phyloP scores from a whole-genome alignment of 2,113 vertebrate species.

The Hippocampus guttulatus region DNA sequence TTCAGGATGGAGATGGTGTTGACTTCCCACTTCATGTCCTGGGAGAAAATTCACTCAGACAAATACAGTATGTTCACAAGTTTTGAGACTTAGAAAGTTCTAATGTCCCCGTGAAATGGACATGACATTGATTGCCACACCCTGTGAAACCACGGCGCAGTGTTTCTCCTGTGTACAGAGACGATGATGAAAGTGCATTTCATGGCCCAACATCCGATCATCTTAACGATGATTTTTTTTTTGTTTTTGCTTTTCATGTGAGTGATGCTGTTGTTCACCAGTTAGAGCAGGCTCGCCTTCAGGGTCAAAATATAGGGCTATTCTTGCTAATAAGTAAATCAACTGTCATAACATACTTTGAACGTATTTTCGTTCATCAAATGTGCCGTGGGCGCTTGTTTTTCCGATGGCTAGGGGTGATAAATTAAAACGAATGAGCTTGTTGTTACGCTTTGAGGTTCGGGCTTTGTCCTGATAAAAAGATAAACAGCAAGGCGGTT shows the following conservation, averaged over 20 bases:
- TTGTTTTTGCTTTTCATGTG: not conserved
- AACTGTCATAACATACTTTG: not conserved
- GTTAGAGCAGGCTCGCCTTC: not conserved
- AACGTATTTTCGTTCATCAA: not conserved
- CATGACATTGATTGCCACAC: conserved; percentile 45
- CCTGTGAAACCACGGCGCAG: conserved; percentile 35
- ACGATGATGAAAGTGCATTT: conserved; percentile 47
- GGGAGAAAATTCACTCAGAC: not conserved
- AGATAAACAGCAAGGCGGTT: not conserved
- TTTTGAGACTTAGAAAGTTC: too few relatives aligned
- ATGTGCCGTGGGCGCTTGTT: not conserved
- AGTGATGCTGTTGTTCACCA: not conserved
- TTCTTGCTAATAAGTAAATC: not conserved
- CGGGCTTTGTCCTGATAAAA: not conserved
- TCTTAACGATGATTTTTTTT: not conserved
- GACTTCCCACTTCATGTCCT: too few relatives aligned
- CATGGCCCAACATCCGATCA: conserved; percentile 26
- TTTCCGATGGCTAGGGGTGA: not conserved
- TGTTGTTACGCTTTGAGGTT: not conserved
- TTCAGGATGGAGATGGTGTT: too few relatives aligned
- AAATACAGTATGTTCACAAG: not conserved
- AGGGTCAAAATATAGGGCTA: not conserved
- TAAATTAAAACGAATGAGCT: not conserved
- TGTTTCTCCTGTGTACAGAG: conserved; percentile 40
- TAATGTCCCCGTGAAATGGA: too few relatives aligned